phyloP scores from a whole-genome alignment of 2,113 vertebrate species.

The Calidris pygmaea region DNA sequence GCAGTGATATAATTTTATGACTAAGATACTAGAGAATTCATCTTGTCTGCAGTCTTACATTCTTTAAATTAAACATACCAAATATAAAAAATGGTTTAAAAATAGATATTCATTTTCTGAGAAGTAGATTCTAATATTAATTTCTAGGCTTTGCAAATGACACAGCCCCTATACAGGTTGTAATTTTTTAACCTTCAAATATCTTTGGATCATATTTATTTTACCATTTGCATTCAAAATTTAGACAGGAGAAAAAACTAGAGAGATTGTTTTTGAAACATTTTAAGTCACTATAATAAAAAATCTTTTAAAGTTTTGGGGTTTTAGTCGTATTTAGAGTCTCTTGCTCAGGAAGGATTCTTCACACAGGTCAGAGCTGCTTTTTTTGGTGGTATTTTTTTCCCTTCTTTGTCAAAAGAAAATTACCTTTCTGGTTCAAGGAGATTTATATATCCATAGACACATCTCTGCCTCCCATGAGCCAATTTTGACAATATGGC shows the following conservation, averaged over 20 bases:
- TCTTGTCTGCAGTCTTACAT: not conserved
- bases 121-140: constrained; percentile 5
- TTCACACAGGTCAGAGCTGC: not conserved
- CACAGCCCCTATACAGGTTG: not conserved
- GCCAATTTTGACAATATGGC: not conserved
- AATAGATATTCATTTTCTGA: constrained; percentile 4
- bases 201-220: not conserved
- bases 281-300: not conserved
- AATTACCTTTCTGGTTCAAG: not conserved
- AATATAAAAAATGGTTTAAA: not conserved
- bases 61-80: constrained; percentile 27
- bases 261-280: not conserved
- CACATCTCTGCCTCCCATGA: not conserved
- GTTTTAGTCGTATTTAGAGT: not conserved
- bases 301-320: not conserved
- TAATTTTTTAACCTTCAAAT: not conserved
- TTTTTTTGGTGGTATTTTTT: not conserved
- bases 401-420: not conserved
- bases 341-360: not conserved
- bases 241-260: not conserved
- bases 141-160: constrained; percentile 27
- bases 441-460: not conserved
- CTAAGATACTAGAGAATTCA: constrained; percentile 34
- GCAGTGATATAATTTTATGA: constrained; percentile 22
- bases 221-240: not conserved